Percentiles rank a stretch among this genome's conserved stretches.
Evolutionary conservation across 2,113 vertebrate species (phyloP).

Genomic region (Amazona vittata): DNA sequence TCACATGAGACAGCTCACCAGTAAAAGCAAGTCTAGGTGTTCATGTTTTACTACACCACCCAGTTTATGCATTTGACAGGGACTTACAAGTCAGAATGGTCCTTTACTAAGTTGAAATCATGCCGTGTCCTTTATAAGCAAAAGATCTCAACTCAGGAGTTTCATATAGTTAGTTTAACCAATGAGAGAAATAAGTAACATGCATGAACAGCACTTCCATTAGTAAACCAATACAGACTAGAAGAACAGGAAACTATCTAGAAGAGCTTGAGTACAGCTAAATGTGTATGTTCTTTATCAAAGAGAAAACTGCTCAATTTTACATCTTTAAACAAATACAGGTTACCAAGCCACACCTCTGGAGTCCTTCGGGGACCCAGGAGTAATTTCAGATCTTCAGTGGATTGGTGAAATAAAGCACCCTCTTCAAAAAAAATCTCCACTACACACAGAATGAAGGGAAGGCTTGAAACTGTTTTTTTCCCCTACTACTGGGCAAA

Average conservation of each 20-base stretch:
- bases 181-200: not conserved
- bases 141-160: not conserved
- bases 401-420: not conserved
- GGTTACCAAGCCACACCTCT: not conserved
- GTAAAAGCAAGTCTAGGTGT: not conserved
- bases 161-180: not conserved
- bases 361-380: not conserved
- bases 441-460: not conserved
- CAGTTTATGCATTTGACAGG: not conserved
- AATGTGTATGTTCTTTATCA: not conserved
- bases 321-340: not conserved
- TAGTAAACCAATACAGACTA: not conserved
- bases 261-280: not conserved
- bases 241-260: not conserved
- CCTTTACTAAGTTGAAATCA: not conserved
- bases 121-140: not conserved
- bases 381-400: not conserved
- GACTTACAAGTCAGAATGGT: not conserved
- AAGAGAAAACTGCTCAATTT: not conserved
- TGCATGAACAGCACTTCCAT: not conserved
- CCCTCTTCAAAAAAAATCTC: not conserved
- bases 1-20: not conserved
- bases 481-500: not conserved
- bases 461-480: not conserved
- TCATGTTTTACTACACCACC: not conserved